Percentiles rank a stretch among this genome's conserved stretches.
These are phyloP conservation scores for Rhimphoctona megacephalus DNA, from an alignment of 2,888 invertebrate species.

Conservation along the genomic window DNA sequence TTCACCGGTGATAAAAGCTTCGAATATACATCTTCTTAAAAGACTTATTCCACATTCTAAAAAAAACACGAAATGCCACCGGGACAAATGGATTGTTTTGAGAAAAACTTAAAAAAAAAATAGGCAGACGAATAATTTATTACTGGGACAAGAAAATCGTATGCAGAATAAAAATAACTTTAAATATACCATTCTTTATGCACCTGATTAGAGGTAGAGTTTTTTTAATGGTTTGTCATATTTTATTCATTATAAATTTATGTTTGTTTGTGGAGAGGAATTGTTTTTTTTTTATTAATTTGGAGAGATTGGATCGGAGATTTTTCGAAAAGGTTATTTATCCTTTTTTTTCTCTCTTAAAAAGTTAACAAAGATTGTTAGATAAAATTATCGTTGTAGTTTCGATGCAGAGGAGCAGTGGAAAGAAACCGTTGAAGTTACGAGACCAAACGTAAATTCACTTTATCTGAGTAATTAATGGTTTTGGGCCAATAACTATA, in stretches of 20 bases:
- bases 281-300: background rate
- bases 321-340: too few species aligned
- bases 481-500: slow-evolving; percentile 51
- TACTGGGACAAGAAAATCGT: background rate
- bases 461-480: slow-evolving; percentile 66
- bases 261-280: too few species aligned
- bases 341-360: background rate
- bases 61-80: slow-evolving; percentile 26
- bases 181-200: background rate
- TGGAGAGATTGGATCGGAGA: background rate
- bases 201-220: background rate
- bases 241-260: too few species aligned
- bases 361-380: background rate
- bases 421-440: slow-evolving; percentile 9
- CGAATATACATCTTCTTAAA: slow-evolving; percentile 29
- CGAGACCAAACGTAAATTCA: slow-evolving; percentile 54
- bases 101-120: slow-evolving; percentile 9
- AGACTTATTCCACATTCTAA: slow-evolving; percentile 17
- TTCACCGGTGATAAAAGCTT: slow-evolving; percentile 55
- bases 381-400: background rate
- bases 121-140: background rate
- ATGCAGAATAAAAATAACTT: background rate
- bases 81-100: slow-evolving; percentile 21
- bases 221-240: background rate
- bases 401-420: background rate